Base-by-base conservation (phyloP, 2,797 vertebrate genomes). In the Lepus townsendii region DNA sequence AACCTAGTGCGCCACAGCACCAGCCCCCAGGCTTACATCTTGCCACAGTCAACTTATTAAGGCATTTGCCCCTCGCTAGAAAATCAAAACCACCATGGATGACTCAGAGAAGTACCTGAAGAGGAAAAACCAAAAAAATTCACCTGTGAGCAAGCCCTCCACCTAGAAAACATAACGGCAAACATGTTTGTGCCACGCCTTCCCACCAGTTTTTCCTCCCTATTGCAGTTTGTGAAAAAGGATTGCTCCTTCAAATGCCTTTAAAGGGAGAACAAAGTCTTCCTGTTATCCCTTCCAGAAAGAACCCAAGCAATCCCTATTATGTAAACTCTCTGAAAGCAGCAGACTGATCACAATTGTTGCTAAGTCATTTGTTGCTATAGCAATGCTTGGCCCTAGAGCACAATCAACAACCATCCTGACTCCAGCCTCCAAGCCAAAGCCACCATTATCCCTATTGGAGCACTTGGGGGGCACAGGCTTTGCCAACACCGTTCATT, bases 261-360 rank as follows among this genome's bases (percentile, higher is more conserved):
- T 96, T 90, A 83, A 85, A 19, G 16, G 57, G 54, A 91, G n/a
- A 30, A 32, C 60, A 72, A 71, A 38, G 11, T 83, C 86, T 57
- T 88, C 73, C 54, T 10, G 30, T 87, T 89, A 77, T 92, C 11
- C 85, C 32, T 96, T 89, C 63, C 86, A 94, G 92, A 93, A 79
- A 95, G 94, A 93, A 68, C 57, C 10, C n/a, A 82, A 91, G 75
- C 69, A 68, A 94, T 95, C 80, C 76, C 73, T 95, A 57, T 96
- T 96, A 90, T 96, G 90, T 91, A 97, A 95, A 96, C 83, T 91
- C 90, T 96, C 94, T 95, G 87, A 94, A 89, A 92, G 83, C 88
- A 88, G 35, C 47, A 71, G 63, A 63, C 57, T 95, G 78, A 71
- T 96, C 62, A 71, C 54, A 90, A 73, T 20, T 47, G 87, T 92